phyloP scores from a whole-genome alignment of 2,888 invertebrate genomes.

The Dicranocentrus wangi region DNA sequence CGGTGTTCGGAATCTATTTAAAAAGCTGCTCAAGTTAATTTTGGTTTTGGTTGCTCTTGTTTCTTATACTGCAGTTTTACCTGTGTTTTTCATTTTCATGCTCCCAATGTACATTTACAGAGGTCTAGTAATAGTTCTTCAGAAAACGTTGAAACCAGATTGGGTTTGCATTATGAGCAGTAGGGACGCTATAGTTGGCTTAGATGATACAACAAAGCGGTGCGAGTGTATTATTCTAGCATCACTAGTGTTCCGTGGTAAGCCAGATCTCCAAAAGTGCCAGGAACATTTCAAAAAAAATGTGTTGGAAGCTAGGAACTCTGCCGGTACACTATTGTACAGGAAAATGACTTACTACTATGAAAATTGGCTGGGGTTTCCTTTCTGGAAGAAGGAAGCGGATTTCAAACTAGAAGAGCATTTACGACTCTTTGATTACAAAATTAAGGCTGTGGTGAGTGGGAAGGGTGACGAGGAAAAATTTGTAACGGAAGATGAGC shows the following conservation, averaged over 20 bases:
- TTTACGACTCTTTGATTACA: conserved; percentile 29
- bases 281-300: conserved; percentile 41
- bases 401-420: conserved; percentile 67
- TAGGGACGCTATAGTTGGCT: conserved; percentile 63
- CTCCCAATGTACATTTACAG: conserved; percentile 51
- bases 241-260: conserved; percentile 35
- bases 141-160: conserved; percentile 54
- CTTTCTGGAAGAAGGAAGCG: conserved; percentile 70
- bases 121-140: conserved; percentile 49
- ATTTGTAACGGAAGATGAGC: conserved; percentile 56
- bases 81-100: conserved; percentile 28
- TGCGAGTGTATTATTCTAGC: conserved; percentile 59
- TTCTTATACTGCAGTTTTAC: conserved; percentile 22
- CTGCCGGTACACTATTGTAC: conserved; percentile 42
- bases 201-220: conserved; percentile 63
- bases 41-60: conserved; percentile 35
- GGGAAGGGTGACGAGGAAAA: conserved; percentile 3
- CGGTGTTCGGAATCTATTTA: conserved; percentile 1
- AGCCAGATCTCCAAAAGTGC: conserved; percentile 49
- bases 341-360: conserved; percentile 67
- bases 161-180: conserved; percentile 66
- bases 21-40: conserved; percentile 15
- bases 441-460: neutral
- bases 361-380: conserved; percentile 69
- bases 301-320: conserved; percentile 54